Percentiles rank a stretch among this genome's conserved stretches.
Conservation (phyloP, 2,797 vertebrate genomes). For the Alosa sapidissima region DNA sequence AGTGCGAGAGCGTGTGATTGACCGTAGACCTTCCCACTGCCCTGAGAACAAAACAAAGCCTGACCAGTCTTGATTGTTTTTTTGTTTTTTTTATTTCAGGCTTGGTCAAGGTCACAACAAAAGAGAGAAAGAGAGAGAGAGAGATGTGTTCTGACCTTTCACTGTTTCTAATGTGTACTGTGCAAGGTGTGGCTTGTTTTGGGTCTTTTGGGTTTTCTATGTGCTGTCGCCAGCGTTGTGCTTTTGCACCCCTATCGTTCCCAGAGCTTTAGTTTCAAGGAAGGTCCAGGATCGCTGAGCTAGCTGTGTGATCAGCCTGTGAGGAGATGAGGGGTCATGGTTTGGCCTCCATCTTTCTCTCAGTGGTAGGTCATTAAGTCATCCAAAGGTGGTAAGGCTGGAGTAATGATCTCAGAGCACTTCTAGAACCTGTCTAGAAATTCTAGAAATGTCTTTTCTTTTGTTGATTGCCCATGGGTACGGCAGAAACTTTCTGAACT, state of each 20-base stretch:
- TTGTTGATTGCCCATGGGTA: neutral
- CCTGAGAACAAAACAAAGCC: neutral
- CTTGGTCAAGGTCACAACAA: neutral
- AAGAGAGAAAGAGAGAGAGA: neutral
- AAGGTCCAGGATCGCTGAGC: neutral
- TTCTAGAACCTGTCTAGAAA: too few relatives aligned
- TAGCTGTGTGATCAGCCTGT: neutral
- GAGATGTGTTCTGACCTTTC: neutral
- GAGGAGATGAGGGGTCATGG: neutral
- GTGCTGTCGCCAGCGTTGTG: neutral
- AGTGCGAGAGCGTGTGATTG: neutral
- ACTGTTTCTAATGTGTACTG: neutral
- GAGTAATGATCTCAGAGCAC: neutral
- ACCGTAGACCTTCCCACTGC: slow-evolving; percentile 9
- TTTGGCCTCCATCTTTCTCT: neutral
- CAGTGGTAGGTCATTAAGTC: neutral
- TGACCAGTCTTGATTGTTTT: neutral
- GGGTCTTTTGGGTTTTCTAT: neutral
- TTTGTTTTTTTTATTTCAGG: neutral
- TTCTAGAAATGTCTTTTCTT: neutral
- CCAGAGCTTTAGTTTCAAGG: neutral
- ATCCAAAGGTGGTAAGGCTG: neutral
- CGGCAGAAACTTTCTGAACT: neutral
- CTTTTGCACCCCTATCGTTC: neutral
- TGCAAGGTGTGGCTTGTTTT: neutral